Evolutionary conservation across 2,113 vertebrate species (phyloP), one percentile per base, ranked within the genome.

Genomic region (Platysteira castanea): DNA sequence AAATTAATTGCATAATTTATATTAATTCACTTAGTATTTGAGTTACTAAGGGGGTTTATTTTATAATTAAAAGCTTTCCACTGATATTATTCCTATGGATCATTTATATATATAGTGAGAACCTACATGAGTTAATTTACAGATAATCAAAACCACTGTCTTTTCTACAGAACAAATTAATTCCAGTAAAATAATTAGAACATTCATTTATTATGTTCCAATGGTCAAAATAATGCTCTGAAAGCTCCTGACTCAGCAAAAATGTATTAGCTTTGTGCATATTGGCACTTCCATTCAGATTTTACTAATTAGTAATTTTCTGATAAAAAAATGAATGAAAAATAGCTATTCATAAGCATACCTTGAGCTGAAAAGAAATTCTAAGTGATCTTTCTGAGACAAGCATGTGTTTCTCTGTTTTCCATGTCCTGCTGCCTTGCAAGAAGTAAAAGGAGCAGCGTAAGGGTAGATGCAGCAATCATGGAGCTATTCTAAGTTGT

Each of bases 101-200:
- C 8, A 73, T 49, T 63, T 64, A 10, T 70, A 69, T 47, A 39
- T 28, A 52, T 15, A 59, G 27, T 57, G 37, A 89, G 41, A 61
- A 80, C 17, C 27, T 83, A 46, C 27, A 44, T 15, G 41, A 74
- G 70, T 54, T 93, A 94, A 82, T 30, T 33, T 75, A 17, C 11
- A 71, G 44, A 54, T 84, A 75, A 80, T 31, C 67, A 77, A 77
- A 92, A 28, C 6, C 10, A 33, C 10, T 67, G 8, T 2, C 5
- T 83, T 68, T 93, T 69, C 74, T 85, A 64, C 6, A 39, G 18
- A 65, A 53, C 11, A 74, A 24, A 82, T 79, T 93, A 76, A 68
- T 76, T 81, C 19, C 31, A 60, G 23, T 52, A 85, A 84, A 88
- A 79, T 93, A 89, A 84, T 71, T 85, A 60, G 85, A 87, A 11